These are phyloP conservation scores for Plebejus argus DNA, from an alignment of 2,888 invertebrate species.

Conservation along the genomic window DNA sequence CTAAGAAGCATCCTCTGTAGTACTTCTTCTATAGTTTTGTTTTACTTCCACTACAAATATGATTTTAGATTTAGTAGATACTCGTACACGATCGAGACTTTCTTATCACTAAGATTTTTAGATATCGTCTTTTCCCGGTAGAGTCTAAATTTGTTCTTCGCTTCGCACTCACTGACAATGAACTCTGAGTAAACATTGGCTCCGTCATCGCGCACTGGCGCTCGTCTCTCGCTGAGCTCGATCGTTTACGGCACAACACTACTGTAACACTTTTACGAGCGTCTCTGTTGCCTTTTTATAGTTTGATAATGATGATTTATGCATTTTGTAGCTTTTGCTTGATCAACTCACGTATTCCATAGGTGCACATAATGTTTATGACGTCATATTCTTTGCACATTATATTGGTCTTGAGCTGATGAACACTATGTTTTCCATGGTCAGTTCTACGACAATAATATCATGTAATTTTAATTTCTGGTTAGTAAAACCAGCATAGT, in stretches of 20 bases:
- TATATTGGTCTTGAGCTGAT: background rate
- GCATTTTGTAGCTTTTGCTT: conserved; percentile 13
- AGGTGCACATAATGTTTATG: background rate
- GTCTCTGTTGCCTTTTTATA: conserved; percentile 64
- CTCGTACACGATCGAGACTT: background rate
- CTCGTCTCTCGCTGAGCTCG: conserved; percentile 64
- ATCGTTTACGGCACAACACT: conserved; percentile 55
- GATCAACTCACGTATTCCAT: conserved; percentile 7
- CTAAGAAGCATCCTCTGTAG: too few relatives aligned
- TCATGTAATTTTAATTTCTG: too few relatives aligned
- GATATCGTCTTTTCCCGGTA: conserved; percentile 54
- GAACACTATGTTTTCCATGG: too few relatives aligned
- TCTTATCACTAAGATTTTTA: background rate
- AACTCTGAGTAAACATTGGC: conserved; percentile 75
- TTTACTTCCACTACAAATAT: too few relatives aligned
- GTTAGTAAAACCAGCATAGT: too few relatives aligned
- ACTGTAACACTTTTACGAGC: conserved; percentile 52
- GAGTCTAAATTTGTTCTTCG: conserved; percentile 71
- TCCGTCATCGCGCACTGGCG: conserved; percentile 71
- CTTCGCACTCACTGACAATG: conserved; percentile 74
- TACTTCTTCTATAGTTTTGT: too few relatives aligned
- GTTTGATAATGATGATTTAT: conserved; percentile 45
- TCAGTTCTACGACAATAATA: too few relatives aligned
- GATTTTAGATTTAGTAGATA: too few relatives aligned
- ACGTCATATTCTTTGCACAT: background rate